A percentile compares a stretch with the other conserved stretches of the same genome.
Conservation (phyloP, 2,113 vertebrate species). For the Gallinago undulata region DNA sequence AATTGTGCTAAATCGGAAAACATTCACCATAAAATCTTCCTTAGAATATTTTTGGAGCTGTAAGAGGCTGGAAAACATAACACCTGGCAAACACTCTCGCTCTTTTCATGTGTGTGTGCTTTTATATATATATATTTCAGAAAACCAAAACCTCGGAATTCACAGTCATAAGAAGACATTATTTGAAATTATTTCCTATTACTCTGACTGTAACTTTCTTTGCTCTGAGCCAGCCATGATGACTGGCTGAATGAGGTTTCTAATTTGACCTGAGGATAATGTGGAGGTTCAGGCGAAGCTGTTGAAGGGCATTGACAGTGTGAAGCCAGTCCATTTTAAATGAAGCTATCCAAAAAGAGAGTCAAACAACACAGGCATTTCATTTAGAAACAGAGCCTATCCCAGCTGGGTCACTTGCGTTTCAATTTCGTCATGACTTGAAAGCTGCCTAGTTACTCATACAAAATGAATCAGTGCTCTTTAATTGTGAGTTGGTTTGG, state of each 20-base stretch:
- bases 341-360: not conserved
- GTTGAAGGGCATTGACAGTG: not conserved
- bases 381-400: not conserved
- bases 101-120: not conserved
- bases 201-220: not conserved
- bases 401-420: not conserved
- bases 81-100: not conserved
- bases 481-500: not conserved
- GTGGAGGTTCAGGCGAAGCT: not conserved
- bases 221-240: not conserved
- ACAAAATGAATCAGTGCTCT: not conserved
- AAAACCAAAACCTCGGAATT: conserved; percentile 10
- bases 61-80: not conserved
- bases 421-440: not conserved
- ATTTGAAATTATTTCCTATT: conserved; percentile 17
- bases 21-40: not conserved
- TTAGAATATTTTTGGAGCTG: conserved; percentile 32
- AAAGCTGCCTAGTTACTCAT: not conserved
- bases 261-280: not conserved
- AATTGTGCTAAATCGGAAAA: conserved; percentile 39
- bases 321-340: not conserved
- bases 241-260: not conserved
- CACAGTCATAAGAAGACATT: not conserved
- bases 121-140: not conserved
- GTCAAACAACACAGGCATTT: not conserved